phyloP scores from a whole-genome alignment of 1,140 invertebrate species.

The Polypedilum vanderplanki region DNA sequence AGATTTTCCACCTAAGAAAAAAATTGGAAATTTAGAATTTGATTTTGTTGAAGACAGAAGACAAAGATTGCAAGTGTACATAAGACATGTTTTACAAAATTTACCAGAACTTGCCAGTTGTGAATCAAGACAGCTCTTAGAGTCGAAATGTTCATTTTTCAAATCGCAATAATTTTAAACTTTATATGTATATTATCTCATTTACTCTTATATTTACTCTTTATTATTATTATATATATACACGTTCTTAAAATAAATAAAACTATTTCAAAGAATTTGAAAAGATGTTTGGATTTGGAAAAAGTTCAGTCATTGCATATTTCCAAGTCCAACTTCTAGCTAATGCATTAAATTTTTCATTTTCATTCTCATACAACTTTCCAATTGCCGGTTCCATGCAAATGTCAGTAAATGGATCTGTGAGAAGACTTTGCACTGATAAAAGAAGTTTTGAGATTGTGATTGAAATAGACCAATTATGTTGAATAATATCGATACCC shows the following conservation, averaged over 20 bases:
- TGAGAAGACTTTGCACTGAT: constrained; percentile 84
- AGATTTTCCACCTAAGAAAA: constrained; percentile 23
- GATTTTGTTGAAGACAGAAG: background rate
- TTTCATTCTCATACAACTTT: constrained; percentile 68
- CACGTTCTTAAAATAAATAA: too few species aligned
- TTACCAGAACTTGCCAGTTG: background rate
- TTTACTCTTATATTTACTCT: background rate
- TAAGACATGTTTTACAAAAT: constrained; percentile 19
- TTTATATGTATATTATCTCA: background rate
- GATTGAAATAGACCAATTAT: constrained; percentile 90
- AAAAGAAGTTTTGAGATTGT: constrained; percentile 86
- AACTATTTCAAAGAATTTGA: too few species aligned
- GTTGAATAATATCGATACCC: constrained; percentile 89
- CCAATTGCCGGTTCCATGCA: constrained; percentile 89
- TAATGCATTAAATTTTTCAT: constrained; percentile 68
- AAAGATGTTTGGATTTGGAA: too few species aligned
- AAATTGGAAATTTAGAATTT: constrained; percentile 25
- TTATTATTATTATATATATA: too few species aligned
- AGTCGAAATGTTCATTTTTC: constrained; percentile 15
- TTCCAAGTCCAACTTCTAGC: constrained; percentile 67
- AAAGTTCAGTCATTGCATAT: too few species aligned
- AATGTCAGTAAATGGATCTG: constrained; percentile 83
- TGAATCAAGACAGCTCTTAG: background rate
- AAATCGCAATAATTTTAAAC: background rate
- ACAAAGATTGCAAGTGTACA: constrained; percentile 3